phyloP scores from a whole-genome alignment of 2,797 vertebrate genomes.

The Novumbra hubbsi region DNA sequence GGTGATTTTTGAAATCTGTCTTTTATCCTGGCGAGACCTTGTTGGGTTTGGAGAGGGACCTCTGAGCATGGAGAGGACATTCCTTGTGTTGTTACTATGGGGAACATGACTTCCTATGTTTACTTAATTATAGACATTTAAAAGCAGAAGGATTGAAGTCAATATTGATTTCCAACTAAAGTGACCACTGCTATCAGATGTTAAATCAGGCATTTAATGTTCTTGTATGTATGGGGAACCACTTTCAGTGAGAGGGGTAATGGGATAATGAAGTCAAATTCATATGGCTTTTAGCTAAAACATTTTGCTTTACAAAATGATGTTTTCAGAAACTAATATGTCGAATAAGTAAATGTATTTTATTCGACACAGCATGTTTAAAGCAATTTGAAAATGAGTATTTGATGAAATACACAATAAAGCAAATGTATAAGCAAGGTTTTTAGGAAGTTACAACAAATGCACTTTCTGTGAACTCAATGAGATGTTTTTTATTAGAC shows the following conservation, averaged over 20 bases:
- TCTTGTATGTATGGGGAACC: conserved; percentile 20
- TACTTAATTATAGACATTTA: no score
- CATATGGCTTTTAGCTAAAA: conserved; percentile 10
- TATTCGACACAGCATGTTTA: neutral
- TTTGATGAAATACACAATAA: neutral
- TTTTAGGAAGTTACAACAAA: neutral
- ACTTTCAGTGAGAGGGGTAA: conserved; percentile 7
- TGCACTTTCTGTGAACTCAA: neutral
- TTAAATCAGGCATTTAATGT: conserved; percentile 43
- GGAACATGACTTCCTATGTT: no score
- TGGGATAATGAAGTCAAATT: conserved; percentile 30
- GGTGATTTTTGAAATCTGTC: conserved; percentile 43
- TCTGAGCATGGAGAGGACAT: no score
- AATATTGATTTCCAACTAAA: neutral
- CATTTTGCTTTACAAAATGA: neutral
- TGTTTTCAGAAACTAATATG: neutral
- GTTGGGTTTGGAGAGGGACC: no score
- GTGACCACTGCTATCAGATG: conserved; percentile 18
- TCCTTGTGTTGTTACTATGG: no score
- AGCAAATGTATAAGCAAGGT: neutral
- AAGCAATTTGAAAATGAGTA: neutral
- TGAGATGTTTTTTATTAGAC: neutral
- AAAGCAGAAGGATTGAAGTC: no score
- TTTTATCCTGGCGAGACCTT: conserved; percentile 35
- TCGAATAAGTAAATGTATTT: neutral